Conservation (phyloP, 1,140 invertebrate genomes). For the Macrosteles quadrilineatus region DNA sequence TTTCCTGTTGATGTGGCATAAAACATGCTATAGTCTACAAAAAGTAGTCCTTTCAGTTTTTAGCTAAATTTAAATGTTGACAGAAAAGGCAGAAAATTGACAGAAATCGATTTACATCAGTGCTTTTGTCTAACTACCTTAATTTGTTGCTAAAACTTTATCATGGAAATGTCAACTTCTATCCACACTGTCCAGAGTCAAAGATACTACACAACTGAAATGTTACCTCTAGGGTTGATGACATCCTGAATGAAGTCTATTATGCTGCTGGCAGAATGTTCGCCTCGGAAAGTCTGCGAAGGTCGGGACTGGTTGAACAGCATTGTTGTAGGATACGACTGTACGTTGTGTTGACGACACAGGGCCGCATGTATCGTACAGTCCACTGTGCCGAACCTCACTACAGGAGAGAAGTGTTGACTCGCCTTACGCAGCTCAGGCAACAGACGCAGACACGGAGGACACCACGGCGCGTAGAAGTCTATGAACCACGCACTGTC, state of each 20-base stretch:
- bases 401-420: conserved; percentile 52
- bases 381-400: conserved; percentile 68
- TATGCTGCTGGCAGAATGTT: conserved; percentile 60
- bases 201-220: too few relatives aligned
- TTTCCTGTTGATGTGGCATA: too few relatives aligned
- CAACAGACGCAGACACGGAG: conserved; percentile 73
- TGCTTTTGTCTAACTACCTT: too few relatives aligned
- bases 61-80: too few relatives aligned
- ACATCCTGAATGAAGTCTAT: conserved; percentile 70
- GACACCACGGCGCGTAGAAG: conserved; percentile 84
- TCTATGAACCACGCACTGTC: conserved; percentile 70
- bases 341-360: conserved; percentile 63
- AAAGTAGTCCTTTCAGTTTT: too few relatives aligned
- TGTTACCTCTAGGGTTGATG: conserved; percentile 55
- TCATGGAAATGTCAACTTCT: too few relatives aligned
- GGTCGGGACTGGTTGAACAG: conserved; percentile 64
- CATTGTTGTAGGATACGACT: conserved; percentile 73
- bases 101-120: too few relatives aligned
- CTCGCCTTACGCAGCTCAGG: conserved; percentile 73
- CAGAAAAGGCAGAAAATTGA: too few relatives aligned
- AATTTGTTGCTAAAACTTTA: too few relatives aligned
- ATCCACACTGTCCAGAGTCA: too few relatives aligned
- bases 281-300: conserved; percentile 61
- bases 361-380: conserved; percentile 58
- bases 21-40: too few relatives aligned